Conservation (phyloP, 2,888 invertebrate species). For the Camptogramma bilineatum region DNA sequence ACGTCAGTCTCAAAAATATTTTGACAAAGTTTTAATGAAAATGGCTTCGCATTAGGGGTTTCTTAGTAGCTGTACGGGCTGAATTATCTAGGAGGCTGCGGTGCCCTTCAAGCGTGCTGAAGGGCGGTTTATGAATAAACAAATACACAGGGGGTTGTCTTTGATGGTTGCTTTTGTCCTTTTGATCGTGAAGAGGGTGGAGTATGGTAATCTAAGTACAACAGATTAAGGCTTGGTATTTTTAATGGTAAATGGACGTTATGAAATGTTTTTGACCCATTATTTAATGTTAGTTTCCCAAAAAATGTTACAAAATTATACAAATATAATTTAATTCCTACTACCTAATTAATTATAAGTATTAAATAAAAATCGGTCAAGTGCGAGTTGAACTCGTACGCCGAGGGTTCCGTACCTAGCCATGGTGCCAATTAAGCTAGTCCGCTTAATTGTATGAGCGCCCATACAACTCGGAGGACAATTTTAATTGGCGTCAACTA, state of each 20-base stretch:
- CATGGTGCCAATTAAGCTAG: too few relatives aligned
- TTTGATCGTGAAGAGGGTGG: slow-evolving; percentile 5
- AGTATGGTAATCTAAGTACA: background rate
- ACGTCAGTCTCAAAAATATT: background rate
- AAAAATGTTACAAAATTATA: too few relatives aligned
- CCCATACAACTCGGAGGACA: too few relatives aligned
- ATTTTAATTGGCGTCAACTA: too few relatives aligned
- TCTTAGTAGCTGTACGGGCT: slow-evolving; percentile 1
- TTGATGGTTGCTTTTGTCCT: slow-evolving; percentile 16
- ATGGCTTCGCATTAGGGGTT: slow-evolving; percentile 10
- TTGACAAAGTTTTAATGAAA: slow-evolving; percentile 3
- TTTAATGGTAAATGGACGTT: background rate
- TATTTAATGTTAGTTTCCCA: too few relatives aligned
- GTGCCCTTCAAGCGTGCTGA: slow-evolving; percentile 3
- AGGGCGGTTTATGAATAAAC: slow-evolving; percentile 20
- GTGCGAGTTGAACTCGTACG: too few relatives aligned
- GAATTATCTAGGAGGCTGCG: slow-evolving; percentile 22
- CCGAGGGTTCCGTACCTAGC: too few relatives aligned
- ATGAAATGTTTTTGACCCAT: too few relatives aligned
- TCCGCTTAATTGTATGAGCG: too few relatives aligned
- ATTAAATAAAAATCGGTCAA: too few relatives aligned
- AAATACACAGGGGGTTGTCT: background rate
- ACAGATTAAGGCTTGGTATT: background rate
- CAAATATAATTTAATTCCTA: too few relatives aligned
- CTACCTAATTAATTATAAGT: too few relatives aligned